A percentile compares a stretch with the other conserved stretches of the same genome.
Conservation (phyloP, 2,797 vertebrate genomes). For the Falco cherrug region DNA sequence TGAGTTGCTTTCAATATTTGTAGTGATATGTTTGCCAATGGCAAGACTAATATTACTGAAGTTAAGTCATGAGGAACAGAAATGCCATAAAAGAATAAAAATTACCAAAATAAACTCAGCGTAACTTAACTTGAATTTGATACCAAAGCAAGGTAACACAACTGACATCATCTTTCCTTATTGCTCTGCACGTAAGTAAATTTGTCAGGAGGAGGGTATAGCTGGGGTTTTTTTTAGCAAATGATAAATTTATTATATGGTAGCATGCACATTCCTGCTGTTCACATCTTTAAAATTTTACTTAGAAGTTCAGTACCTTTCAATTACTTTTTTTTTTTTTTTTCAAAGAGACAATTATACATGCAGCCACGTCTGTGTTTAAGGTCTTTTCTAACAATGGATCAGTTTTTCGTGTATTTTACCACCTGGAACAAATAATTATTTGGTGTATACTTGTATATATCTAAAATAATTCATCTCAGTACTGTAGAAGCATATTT, state of each 20-base stretch:
- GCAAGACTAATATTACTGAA: not conserved
- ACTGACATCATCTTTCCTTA: not conserved
- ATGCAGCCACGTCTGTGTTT: not conserved
- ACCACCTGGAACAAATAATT: not conserved
- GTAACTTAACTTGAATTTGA: not conserved
- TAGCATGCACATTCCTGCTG: not conserved
- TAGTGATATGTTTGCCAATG: conserved; percentile 46
- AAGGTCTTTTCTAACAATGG: not conserved
- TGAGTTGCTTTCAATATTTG: not conserved
- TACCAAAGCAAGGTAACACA: not conserved
- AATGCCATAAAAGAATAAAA: not conserved
- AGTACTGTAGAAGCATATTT: not conserved
- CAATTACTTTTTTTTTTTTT: not conserved
- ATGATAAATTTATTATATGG: not conserved
- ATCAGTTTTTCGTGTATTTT: not conserved
- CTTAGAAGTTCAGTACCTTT: not conserved
- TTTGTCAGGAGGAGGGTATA: not conserved
- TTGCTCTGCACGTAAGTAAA: not conserved
- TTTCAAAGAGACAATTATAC: not conserved
- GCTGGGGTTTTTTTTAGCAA: not conserved
- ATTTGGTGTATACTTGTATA: not conserved
- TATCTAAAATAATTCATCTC: not conserved
- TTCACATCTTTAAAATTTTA: not conserved
- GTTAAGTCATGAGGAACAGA: not conserved
- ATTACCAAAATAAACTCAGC: not conserved